These are phyloP conservation scores for Habropoda laboriosa DNA, from an alignment of 1,140 invertebrate genomes.

Conservation along the genomic window DNA sequence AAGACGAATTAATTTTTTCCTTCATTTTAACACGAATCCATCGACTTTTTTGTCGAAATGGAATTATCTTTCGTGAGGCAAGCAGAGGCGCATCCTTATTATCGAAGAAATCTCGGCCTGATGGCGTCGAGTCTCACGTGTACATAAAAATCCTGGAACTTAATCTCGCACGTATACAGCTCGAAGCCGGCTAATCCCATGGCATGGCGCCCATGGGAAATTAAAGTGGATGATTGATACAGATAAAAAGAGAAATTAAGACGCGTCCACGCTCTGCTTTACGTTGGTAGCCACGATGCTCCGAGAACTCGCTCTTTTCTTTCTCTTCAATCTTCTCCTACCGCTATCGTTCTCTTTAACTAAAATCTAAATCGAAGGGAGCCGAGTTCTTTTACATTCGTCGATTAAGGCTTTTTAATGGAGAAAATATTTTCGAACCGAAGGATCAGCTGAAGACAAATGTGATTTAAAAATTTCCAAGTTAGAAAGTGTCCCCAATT, in stretches of 20 bases:
- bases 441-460: too few relatives aligned
- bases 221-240: slow-evolving; percentile 76
- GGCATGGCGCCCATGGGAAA: slow-evolving; percentile 74
- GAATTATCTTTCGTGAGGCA: slow-evolving; percentile 4
- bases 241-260: slow-evolving; percentile 68
- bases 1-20: neutral
- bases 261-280: slow-evolving; percentile 18
- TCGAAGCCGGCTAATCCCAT: slow-evolving; percentile 56
- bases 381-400: neutral
- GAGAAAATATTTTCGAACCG: too few relatives aligned
- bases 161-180: slow-evolving; percentile 62
- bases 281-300: slow-evolving; percentile 5
- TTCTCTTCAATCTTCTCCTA: neutral
- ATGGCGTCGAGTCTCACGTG: slow-evolving; percentile 51
- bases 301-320: neutral
- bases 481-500: neutral
- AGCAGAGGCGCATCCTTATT: neutral
- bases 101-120: slow-evolving; percentile 42
- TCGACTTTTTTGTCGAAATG: neutral
- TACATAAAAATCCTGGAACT: slow-evolving; percentile 61
- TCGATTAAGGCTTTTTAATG: neutral
- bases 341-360: neutral
- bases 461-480: neutral
- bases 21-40: neutral
- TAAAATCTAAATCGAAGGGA: neutral